phyloP scores from a whole-genome alignment of 2,113 vertebrate genomes.

The Dipodomys merriami region DNA sequence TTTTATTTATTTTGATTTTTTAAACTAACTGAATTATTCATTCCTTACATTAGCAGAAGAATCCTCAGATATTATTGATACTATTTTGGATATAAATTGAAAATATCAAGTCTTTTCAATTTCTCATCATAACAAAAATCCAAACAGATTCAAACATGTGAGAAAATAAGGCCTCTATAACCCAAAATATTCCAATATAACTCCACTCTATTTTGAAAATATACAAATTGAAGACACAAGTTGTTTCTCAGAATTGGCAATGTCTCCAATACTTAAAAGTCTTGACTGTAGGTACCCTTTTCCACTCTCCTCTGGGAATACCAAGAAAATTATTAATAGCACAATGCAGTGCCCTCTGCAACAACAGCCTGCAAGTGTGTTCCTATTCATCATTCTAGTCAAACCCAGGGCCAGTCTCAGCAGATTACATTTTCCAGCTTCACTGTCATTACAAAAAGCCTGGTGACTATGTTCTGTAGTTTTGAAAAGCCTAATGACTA shows the following conservation, averaged over 20 bases:
- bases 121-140: conserved; percentile 55
- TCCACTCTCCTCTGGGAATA: not conserved
- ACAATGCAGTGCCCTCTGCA: not conserved
- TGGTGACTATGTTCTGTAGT: not conserved
- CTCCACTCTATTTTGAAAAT: not conserved
- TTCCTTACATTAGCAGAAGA: conserved; percentile 53
- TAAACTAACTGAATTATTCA: conserved; percentile 62
- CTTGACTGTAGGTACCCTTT: not conserved
- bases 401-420: not conserved
- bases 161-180: not conserved
- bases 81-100: conserved; percentile 51
- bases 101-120: conserved; percentile 24
- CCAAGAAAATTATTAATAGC: conserved; percentile 5
- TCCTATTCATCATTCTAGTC: not conserved
- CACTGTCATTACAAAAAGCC: not conserved
- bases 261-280: not conserved
- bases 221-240: not conserved
- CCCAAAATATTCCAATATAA: not conserved
- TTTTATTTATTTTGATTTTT: conserved; percentile 61
- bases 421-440: not conserved
- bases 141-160: conserved; percentile 19
- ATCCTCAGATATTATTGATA: conserved; percentile 54
- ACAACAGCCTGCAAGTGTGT: not conserved
- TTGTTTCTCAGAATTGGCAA: not conserved
- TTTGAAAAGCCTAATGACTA: not conserved